phyloP scores from a whole-genome alignment of 2,113 vertebrate species.

The Lota lota region DNA sequence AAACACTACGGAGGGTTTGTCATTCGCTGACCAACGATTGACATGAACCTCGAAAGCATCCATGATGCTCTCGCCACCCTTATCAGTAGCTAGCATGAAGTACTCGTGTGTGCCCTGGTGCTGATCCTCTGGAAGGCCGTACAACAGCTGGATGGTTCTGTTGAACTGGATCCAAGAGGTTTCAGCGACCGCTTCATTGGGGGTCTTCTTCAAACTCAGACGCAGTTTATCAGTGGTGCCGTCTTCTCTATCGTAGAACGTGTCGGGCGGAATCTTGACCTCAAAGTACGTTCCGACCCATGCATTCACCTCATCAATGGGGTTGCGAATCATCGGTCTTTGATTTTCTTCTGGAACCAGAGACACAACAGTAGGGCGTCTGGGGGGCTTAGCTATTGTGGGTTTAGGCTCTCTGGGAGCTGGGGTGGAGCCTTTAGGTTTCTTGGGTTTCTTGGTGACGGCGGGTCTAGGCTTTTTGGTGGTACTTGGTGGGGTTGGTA shows the following conservation, averaged over 20 bases:
- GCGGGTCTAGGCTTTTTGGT: constrained; percentile 86
- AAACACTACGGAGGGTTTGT: constrained; percentile 85
- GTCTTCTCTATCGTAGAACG: constrained; percentile 90
- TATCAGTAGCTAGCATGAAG: constrained; percentile 91
- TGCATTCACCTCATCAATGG: constrained; percentile 87
- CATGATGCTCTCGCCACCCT: constrained; percentile 84
- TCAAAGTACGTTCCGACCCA: constrained; percentile 97
- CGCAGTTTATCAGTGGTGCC: constrained; percentile 92
- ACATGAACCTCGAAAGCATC: constrained; percentile 93
- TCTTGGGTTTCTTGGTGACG: constrained; percentile 79
- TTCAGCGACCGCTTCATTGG: constrained; percentile 83
- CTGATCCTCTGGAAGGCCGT: constrained; percentile 82
- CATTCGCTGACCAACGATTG: constrained; percentile 78
- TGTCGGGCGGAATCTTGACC: constrained; percentile 90
- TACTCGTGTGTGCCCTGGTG: constrained; percentile 89
- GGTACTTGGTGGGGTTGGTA: constrained; percentile 79
- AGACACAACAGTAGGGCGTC: constrained; percentile 66
- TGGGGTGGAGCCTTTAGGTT: constrained; percentile 78
- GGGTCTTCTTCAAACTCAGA: constrained; percentile 84
- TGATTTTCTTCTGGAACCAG: constrained; percentile 74
- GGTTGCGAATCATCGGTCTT: constrained; percentile 83
- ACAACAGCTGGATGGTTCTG: constrained; percentile 92
- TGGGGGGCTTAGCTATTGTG: constrained; percentile 75
- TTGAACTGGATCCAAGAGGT: constrained; percentile 95
- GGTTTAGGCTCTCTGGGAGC: constrained; percentile 79